Conservation (phyloP, 2,797 vertebrate species). For the Catamblyrhynchus diadema region DNA sequence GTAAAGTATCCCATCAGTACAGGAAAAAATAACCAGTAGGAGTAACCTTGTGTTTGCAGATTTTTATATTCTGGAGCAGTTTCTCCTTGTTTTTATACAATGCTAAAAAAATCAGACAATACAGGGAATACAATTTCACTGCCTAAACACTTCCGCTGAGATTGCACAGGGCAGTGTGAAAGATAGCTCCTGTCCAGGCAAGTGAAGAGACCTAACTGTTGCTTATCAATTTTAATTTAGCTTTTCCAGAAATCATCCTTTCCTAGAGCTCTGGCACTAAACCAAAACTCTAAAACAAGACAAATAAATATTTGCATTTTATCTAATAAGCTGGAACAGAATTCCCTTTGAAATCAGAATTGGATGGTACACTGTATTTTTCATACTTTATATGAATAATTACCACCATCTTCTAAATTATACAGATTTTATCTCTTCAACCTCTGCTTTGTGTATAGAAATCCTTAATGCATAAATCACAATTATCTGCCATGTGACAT, state of each 20-base stretch:
- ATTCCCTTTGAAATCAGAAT: not conserved
- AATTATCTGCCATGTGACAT: not conserved
- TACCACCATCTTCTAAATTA: not conserved
- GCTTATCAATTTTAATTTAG: not conserved
- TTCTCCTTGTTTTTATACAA: not conserved
- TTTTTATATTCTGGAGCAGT: not conserved
- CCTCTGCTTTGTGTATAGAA: not conserved
- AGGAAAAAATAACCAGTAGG: not conserved
- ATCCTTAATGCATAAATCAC: not conserved
- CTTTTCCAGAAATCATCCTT: not conserved
- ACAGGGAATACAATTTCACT: not conserved
- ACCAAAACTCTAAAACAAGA: not conserved
- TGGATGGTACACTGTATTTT: not conserved
- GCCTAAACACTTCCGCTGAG: not conserved
- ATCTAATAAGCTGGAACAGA: not conserved
- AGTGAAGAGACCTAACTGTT: not conserved
- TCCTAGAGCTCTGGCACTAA: not conserved
- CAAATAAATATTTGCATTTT: not conserved
- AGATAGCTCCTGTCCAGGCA: not conserved
- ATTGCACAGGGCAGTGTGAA: not conserved
- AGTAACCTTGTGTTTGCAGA: not conserved
- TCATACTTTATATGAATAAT: not conserved
- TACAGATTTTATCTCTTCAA: not conserved
- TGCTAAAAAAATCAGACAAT: not conserved
- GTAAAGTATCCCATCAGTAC: not conserved